Conservation (phyloP, 2,888 invertebrate genomes). For the Spilarctia lutea region DNA sequence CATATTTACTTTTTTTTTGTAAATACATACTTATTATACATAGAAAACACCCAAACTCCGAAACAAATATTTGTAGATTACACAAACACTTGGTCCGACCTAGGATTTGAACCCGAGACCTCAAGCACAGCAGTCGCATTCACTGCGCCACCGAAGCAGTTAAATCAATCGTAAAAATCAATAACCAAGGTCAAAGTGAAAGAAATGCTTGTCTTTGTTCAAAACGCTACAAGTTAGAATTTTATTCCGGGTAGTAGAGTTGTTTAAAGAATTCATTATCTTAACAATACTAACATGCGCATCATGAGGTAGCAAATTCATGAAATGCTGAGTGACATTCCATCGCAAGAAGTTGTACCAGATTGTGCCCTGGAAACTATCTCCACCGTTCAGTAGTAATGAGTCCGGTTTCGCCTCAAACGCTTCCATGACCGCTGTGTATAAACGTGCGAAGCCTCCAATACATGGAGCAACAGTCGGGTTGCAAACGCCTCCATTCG, state of each 20-base stretch:
- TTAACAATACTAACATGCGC: constrained; percentile 88
- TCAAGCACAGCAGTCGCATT: too few species aligned
- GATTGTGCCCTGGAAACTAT: constrained; percentile 89
- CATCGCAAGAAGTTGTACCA: constrained; percentile 92
- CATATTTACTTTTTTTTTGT: too few species aligned
- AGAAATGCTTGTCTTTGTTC: not conserved
- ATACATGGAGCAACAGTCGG: constrained; percentile 83
- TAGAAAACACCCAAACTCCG: too few species aligned
- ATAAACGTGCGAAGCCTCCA: constrained; percentile 90
- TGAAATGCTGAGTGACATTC: constrained; percentile 91
- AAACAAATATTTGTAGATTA: too few species aligned
- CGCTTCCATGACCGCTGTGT: constrained; percentile 83
- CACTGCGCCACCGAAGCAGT: too few species aligned
- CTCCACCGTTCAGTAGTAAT: constrained; percentile 89
- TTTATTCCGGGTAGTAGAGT: not conserved
- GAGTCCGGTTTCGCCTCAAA: constrained; percentile 87
- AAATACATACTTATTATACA: too few species aligned
- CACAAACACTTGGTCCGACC: too few species aligned
- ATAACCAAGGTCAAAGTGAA: not conserved
- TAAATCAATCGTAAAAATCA: too few species aligned
- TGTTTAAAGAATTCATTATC: not conserved
- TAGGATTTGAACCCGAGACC: too few species aligned
- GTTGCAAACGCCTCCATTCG: constrained; percentile 85
- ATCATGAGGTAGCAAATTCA: constrained; percentile 92
- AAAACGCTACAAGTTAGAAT: not conserved